Evolutionary conservation across 2,113 vertebrate species (phyloP).

Genomic region (Rhea americana): DNA sequence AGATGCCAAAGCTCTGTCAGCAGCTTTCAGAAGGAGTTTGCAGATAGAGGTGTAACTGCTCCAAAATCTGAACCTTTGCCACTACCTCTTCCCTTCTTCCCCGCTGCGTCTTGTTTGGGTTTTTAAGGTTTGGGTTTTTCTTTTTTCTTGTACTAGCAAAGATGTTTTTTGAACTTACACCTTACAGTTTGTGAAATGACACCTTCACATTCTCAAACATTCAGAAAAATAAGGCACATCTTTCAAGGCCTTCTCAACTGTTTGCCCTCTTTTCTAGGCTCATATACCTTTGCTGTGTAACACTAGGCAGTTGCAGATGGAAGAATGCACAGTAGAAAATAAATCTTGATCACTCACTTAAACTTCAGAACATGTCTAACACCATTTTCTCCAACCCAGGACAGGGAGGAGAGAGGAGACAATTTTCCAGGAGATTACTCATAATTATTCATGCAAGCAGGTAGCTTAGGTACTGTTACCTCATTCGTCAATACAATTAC

Average conservation of each 20-base stretch:
- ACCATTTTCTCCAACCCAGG: not conserved
- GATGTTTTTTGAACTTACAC: slow-evolving; percentile 25
- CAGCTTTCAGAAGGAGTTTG: slow-evolving; percentile 63
- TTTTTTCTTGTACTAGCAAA: not conserved
- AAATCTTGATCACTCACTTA: not conserved
- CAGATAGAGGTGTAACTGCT: slow-evolving; percentile 53
- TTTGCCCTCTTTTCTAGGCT: slow-evolving; percentile 5
- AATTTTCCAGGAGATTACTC: not conserved
- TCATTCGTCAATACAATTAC: not conserved
- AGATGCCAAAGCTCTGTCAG: slow-evolving; percentile 75
- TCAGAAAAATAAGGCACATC: not conserved
- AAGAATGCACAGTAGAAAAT: not conserved
- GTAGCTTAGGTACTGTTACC: not conserved
- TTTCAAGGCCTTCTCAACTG: not conserved
- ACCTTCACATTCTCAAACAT: not conserved
- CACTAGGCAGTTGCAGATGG: not conserved
- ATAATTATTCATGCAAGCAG: not conserved
- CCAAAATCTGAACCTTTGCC: slow-evolving; percentile 64
- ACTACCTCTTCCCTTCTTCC: slow-evolving; percentile 6
- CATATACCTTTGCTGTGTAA: not conserved
- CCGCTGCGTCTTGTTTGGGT: not conserved
- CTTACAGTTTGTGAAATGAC: not conserved
- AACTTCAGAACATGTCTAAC: not conserved
- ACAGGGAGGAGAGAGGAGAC: no score
- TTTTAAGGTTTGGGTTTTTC: not conserved